These are phyloP conservation scores for Paraescarpia echinospica DNA, from an alignment of 1,140 invertebrate species.

Conservation along the genomic window DNA sequence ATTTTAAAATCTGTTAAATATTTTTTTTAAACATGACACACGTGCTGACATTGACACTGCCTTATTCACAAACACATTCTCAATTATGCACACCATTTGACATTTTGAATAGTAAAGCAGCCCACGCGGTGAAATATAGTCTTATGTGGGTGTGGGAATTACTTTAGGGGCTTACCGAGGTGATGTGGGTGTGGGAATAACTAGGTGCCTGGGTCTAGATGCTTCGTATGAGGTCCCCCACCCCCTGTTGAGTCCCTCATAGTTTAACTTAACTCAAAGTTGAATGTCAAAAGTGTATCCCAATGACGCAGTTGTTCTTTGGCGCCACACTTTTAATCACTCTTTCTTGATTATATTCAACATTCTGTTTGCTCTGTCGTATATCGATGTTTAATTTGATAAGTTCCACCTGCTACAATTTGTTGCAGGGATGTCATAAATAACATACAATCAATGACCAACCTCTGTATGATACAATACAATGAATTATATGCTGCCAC, in stretches of 20 bases:
- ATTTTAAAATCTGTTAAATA: background rate
- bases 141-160: background rate
- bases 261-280: background rate
- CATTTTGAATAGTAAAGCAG: background rate
- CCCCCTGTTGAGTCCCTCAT: background rate
- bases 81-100: background rate
- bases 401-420: too few relatives aligned
- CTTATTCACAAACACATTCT: background rate
- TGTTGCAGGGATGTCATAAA: too few relatives aligned
- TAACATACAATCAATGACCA: too few relatives aligned
- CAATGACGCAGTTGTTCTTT: background rate
- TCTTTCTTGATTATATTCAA: too few relatives aligned
- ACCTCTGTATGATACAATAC: too few relatives aligned
- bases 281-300: background rate
- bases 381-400: too few relatives aligned
- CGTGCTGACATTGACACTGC: background rate
- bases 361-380: too few relatives aligned
- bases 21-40: background rate
- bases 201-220: background rate
- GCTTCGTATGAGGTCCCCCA: background rate
- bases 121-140: background rate
- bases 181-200: background rate
- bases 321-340: background rate
- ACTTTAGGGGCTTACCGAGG: background rate
- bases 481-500: background rate